phyloP scores from a whole-genome alignment of 2,888 invertebrate species.

The Caenorhabditis macrosperma region DNA sequence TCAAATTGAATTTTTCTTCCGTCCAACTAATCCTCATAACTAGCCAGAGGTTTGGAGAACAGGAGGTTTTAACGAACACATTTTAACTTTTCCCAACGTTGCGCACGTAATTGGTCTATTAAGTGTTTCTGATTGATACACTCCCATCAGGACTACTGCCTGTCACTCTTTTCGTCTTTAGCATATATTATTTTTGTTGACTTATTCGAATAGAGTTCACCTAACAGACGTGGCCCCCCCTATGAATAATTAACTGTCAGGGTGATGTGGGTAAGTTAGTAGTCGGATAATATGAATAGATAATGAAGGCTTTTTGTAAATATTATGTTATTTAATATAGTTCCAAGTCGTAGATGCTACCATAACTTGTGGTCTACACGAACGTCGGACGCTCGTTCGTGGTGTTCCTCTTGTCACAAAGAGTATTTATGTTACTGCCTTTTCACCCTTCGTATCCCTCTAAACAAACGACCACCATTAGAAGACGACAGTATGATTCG shows the following conservation, averaged over 20 bases:
- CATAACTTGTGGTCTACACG: not conserved
- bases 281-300: slow-evolving; percentile 40
- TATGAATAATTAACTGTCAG: slow-evolving; percentile 11
- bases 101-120: not conserved
- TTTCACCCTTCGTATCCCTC: not conserved
- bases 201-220: not conserved
- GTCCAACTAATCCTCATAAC: not conserved
- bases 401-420: not conserved
- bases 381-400: too few species aligned
- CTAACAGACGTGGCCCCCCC: not conserved
- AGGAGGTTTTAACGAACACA: not conserved
- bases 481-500: slow-evolving; percentile 10
- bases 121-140: slow-evolving; percentile 1
- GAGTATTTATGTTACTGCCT: not conserved
- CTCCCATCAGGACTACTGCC: not conserved
- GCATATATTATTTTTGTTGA: not conserved
- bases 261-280: not conserved
- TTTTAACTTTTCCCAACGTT: not conserved
- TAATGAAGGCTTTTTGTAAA: slow-evolving; percentile 4
- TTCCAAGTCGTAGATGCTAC: not conserved
- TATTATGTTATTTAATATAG: slow-evolving; percentile 34
- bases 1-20: not conserved
- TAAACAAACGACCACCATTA: slow-evolving; percentile 11
- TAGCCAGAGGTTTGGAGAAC: too few species aligned
- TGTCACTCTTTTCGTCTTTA: not conserved